Evolutionary conservation across 2,113 vertebrate species (phyloP).

Genomic region (Boleophthalmus pectinirostris): DNA sequence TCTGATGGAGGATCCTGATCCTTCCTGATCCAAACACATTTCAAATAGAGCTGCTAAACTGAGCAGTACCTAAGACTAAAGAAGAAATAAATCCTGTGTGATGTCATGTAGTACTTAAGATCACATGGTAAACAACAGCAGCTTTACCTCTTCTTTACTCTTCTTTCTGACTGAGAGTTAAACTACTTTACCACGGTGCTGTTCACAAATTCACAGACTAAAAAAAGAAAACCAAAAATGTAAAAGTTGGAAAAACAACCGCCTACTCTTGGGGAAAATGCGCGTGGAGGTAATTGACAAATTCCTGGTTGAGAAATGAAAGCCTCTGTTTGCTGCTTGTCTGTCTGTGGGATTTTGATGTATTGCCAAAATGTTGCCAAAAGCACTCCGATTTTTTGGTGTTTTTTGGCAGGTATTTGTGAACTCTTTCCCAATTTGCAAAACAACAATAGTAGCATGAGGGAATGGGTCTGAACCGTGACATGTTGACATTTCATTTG

Average conservation of each 20-base stretch:
- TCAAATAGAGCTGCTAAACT: no score
- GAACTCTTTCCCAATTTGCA: conserved; percentile 51
- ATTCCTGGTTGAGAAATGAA: conserved; percentile 47
- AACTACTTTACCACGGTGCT: background rate
- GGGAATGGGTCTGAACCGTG: conserved; percentile 63
- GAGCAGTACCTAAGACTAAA: no score
- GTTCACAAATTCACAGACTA: background rate
- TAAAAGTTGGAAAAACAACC: conserved; percentile 47
- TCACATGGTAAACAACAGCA: no score
- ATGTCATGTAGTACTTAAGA: no score
- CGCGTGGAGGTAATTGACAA: conserved; percentile 57
- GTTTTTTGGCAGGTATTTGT: conserved; percentile 42
- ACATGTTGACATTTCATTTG: conserved; percentile 74
- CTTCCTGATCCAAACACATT: no score
- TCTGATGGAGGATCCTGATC: no score
- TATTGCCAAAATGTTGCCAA: conserved; percentile 42
- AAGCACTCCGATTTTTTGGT: conserved; percentile 1
- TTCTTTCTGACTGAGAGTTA: background rate
- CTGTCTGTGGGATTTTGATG: conserved; percentile 48
- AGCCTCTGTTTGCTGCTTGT: conserved; percentile 50
- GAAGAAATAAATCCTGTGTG: no score
- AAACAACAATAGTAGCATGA: conserved; percentile 39
- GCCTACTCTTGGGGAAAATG: conserved; percentile 11
- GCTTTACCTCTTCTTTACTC: no score
- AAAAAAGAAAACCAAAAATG: conserved; percentile 32